A percentile compares a stretch with the other conserved stretches of the same genome.
phyloP scores from a whole-genome alignment of 2,113 vertebrate species.

The Baryphthengus martii region DNA sequence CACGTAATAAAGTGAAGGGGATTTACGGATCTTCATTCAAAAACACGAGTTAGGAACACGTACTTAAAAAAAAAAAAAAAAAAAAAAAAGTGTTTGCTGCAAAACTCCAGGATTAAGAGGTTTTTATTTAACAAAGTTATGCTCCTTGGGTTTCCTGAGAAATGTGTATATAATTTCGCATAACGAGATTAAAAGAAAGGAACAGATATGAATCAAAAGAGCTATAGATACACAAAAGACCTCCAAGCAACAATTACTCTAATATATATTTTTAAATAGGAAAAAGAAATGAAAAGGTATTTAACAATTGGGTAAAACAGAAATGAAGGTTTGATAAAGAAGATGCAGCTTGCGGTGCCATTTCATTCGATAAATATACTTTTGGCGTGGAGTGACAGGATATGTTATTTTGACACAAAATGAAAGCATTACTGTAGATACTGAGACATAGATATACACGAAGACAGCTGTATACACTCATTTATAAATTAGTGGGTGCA shows the following conservation, averaged over 20 bases:
- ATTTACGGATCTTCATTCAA: not conserved
- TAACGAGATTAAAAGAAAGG: constrained; percentile 56
- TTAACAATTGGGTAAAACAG: constrained; percentile 25
- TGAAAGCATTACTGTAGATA: constrained; percentile 41
- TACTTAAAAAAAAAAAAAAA: not conserved
- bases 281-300: constrained; percentile 34
- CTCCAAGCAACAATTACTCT: constrained; percentile 41
- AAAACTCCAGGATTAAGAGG: not conserved
- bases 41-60: not conserved
- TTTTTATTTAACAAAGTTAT: constrained; percentile 33
- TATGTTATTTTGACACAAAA: constrained; percentile 62
- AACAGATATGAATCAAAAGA: constrained; percentile 19
- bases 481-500: constrained; percentile 57
- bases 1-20: constrained; percentile 4
- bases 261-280: constrained; percentile 36
- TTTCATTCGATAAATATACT: constrained; percentile 50
- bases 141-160: not conserved
- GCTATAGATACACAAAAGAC: constrained; percentile 35
- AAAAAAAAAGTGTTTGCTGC: not conserved
- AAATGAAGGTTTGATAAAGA: constrained; percentile 50
- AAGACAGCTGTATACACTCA: constrained; percentile 36
- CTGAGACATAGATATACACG: not conserved
- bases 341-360: constrained; percentile 17
- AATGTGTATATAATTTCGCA: constrained; percentile 17
- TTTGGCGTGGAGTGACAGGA: constrained; percentile 57